Conservation (phyloP, 1,140 invertebrate species). For the Theocolax elegans region DNA sequence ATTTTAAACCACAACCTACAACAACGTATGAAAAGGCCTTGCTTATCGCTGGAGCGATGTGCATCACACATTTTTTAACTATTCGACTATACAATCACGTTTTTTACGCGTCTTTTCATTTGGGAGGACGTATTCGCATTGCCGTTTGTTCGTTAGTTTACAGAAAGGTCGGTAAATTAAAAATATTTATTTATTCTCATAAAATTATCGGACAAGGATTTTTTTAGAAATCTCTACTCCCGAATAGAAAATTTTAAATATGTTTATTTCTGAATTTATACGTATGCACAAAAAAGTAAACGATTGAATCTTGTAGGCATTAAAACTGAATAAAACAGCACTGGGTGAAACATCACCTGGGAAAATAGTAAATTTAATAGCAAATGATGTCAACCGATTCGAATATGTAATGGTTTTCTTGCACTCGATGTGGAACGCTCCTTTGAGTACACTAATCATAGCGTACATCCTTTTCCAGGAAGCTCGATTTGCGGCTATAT, state of each 20-base stretch:
- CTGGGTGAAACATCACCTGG: conserved; percentile 82
- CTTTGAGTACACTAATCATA: conserved; percentile 72
- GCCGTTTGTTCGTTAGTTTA: conserved; percentile 76
- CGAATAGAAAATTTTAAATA: no score
- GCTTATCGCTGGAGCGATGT: conserved; percentile 71
- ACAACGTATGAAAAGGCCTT: conserved; percentile 64
- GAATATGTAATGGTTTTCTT: conserved; percentile 72
- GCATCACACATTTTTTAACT: conserved; percentile 66
- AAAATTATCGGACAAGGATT: no score
- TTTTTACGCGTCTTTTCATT: conserved; percentile 71
- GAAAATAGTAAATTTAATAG: conserved; percentile 86
- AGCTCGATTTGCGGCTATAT: conserved; percentile 74
- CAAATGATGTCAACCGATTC: conserved; percentile 80
- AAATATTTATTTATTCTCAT: no score
- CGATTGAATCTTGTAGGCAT: no score
- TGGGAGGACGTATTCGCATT: conserved; percentile 71
- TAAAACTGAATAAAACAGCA: conserved; percentile 74
- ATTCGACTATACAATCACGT: conserved; percentile 73
- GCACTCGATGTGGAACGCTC: conserved; percentile 75
- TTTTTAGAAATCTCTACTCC: no score
- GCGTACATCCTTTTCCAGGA: conserved; percentile 74
- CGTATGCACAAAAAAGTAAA: no score
- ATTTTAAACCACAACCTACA: conserved; percentile 64
- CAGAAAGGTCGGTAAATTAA: conserved; percentile 68
- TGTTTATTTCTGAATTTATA: no score